A percentile compares a stretch with the other conserved stretches of the same genome.
Evolutionary conservation across 2,113 vertebrate species (phyloP).

Genomic region (Albula glossodonta): DNA sequence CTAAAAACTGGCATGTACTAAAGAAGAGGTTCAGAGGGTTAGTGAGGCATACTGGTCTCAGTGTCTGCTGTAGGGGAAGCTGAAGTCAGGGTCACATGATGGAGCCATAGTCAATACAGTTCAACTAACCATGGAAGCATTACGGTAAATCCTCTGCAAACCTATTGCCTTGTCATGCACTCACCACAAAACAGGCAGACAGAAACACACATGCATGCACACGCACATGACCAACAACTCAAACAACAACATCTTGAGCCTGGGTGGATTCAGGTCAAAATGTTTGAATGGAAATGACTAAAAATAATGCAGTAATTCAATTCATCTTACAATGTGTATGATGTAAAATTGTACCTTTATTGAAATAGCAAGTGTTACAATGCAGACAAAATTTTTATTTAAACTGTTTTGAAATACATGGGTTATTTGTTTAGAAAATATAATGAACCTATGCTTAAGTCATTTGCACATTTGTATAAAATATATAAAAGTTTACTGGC

Average conservation of each 20-base stretch:
- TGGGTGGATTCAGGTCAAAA: no score
- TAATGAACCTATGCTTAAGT: background rate
- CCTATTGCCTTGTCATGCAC: background rate
- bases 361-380: conserved; percentile 4
- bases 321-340: background rate
- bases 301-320: background rate
- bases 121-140: background rate
- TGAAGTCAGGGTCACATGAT: background rate
- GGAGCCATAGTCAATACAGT: background rate
- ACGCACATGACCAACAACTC: background rate
- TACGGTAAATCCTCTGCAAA: background rate
- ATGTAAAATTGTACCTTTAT: conserved; percentile 3
- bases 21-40: conserved; percentile 5
- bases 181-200: background rate
- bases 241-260: no score
- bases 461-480: conserved; percentile 14
- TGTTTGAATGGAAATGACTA: background rate
- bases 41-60: background rate
- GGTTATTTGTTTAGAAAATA: background rate
- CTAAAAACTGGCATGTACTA: conserved; percentile 20
- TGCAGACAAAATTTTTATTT: background rate
- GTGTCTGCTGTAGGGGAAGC: background rate
- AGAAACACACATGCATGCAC: background rate
- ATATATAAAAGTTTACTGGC: conserved; percentile 28
- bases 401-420: conserved; percentile 12